Base-by-base conservation (phyloP, 1,140 invertebrate genomes). In the Bombus huntii region DNA sequence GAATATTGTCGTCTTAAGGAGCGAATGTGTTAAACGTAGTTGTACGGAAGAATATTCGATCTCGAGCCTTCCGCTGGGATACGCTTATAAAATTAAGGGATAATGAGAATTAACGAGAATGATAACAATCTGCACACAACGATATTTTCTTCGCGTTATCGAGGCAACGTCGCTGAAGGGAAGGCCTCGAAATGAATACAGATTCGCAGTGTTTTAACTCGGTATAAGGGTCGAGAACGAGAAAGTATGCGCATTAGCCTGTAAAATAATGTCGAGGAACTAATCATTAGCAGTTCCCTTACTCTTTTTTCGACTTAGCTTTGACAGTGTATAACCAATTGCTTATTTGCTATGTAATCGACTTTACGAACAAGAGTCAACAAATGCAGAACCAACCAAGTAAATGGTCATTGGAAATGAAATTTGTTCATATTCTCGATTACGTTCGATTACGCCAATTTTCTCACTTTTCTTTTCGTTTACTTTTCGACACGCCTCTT, bases 101-200 rank as follows among this genome's bases (percentile, higher is more conserved):
- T 87, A 91, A 92, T 81, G 81, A 92, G 91, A 89, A 92, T 90
- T 91, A 91, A 92, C 76, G 91, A 76, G 57, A 87, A 92, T 85
- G 88, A 89, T 84, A 90, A 88, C 85, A 87, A 90, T 92, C 83
- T 90, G 76, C 70, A 44, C 81, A 44, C 79, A 31, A 70, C 81
- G 62, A 62, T 83, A 83, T 90, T 88, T 88, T 76, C 86, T 75
- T 59, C 65, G 59, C n/a, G 76, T 74, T 87, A 90, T 90, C 88
- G 86, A 62, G 68, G 65, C 39, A 81, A 73, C 73, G 53, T 15
- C 22, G 75, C 37, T 71, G 68, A 65, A 68, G 70, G 68, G n/a
- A 65, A 44, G 34, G 22, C 70, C 53, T 62, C 53, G 77, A 72
- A 90, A 90, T 90, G 68, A 90, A 88, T 90, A 90, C 65, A 90